phyloP scores from a whole-genome alignment of 1,140 invertebrate genomes.

The Copidosoma floridanum region DNA sequence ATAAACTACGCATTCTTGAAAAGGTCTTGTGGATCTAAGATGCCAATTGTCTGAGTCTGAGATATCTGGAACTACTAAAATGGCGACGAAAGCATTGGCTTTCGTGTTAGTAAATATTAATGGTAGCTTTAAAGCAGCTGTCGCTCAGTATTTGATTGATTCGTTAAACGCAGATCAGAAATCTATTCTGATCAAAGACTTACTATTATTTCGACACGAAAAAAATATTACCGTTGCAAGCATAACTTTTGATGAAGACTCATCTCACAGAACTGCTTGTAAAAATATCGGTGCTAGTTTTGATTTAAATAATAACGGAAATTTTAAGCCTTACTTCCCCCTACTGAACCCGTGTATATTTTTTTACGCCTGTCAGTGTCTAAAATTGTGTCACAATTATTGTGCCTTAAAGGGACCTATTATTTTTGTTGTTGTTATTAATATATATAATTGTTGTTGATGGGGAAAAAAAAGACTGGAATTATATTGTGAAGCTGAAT shows the following conservation, averaged over 20 bases:
- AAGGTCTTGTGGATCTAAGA: too few relatives aligned
- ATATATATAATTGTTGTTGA: too few relatives aligned
- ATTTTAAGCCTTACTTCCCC: neutral
- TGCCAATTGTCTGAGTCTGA: neutral
- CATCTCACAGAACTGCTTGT: neutral
- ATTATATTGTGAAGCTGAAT: neutral
- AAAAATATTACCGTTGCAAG: neutral
- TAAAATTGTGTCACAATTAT: neutral
- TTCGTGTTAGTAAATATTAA: too few relatives aligned
- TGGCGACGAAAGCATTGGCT: neutral
- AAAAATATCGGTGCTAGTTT: neutral
- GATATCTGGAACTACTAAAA: neutral
- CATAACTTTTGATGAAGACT: neutral
- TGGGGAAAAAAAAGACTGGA: neutral
- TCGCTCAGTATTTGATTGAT: neutral
- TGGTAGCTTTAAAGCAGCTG: too few relatives aligned
- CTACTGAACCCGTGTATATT: neutral
- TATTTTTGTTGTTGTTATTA: too few relatives aligned
- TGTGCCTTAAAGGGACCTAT: neutral
- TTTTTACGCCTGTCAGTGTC: neutral
- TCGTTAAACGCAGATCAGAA: neutral
- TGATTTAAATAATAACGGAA: neutral
- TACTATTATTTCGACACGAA: neutral
- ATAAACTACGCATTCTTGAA: too few relatives aligned
- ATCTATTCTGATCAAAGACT: neutral